Base-by-base conservation (phyloP, 2,888 invertebrate species). In the Agrotis exclamationis region DNA sequence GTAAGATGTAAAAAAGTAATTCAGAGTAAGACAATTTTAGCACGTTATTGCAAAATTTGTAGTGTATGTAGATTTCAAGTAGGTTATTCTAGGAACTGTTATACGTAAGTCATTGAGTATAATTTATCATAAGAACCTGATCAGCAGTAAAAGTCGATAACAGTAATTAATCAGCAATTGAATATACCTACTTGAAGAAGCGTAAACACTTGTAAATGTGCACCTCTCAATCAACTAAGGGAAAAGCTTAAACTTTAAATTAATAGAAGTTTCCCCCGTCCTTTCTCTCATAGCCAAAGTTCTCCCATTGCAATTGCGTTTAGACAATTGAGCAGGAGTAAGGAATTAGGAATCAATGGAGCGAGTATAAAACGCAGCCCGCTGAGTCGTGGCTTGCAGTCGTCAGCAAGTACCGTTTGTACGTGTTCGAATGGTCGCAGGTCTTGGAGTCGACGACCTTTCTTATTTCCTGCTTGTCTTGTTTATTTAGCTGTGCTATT, bases 361-460 rank as follows among this genome's bases (percentile, higher is more conserved):
- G 70, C 20, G 20, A 22, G 20, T 60, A 57, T 58, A 59, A 39
- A 60, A 56, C 54, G 69, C 68, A 63, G 24, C 51, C 47, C 22
- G 20, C 50, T 13, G 24, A 33, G 59, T 73, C 39, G 54, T 63
- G 62, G 56, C 45, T 33, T 63, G 57, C 63, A 77, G 76, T 53
- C 54, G 80, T 70, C 71, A 53, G 51, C n/a, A 47, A 72, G 79
- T 72, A 80, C 80, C 64, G 76, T 70, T 63, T 62, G 63, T 66
- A 79, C 76, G 76, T 72, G 79, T 63, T 62, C 80, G 66, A 76
- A 71, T 77, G 77, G 77, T 77, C 70, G 74, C 69, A 79, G 84
- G 73, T 79, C 66, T 56, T 60, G 3, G 63, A 71, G 85, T 85
- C 84, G 82, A 71, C 74, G 84, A 84, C 82, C 84, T 82, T 75